phyloP scores from a whole-genome alignment of 2,888 invertebrate species.

The Trichopria drosophilae region DNA sequence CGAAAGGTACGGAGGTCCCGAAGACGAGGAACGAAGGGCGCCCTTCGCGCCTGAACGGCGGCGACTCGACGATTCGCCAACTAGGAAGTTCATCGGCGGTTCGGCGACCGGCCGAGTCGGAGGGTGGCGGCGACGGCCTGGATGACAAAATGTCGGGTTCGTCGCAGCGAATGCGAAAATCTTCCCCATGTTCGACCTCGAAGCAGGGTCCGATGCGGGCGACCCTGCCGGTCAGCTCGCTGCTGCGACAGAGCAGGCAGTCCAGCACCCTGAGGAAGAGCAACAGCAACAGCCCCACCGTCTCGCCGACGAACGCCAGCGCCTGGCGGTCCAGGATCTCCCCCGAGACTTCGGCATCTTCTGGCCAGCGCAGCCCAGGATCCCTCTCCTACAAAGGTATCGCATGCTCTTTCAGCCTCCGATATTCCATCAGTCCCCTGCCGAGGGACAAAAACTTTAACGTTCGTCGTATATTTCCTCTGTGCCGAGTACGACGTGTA shows the following conservation, averaged over 20 bases:
- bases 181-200: constrained; percentile 66
- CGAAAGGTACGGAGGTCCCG: too few species aligned
- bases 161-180: constrained; percentile 63
- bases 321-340: constrained; percentile 70
- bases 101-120: constrained; percentile 44
- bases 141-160: constrained; percentile 55
- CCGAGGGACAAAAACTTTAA: too few species aligned
- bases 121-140: too few species aligned
- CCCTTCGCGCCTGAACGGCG: too few species aligned
- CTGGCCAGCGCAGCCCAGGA: constrained; percentile 75
- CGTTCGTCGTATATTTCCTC: too few species aligned
- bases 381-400: constrained; percentile 74
- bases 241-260: constrained; percentile 69
- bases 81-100: too few species aligned
- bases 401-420: constrained; percentile 10
- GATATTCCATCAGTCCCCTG: too few species aligned
- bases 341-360: constrained; percentile 68
- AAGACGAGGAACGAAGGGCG: too few species aligned
- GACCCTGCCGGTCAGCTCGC: constrained; percentile 74
- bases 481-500: too few species aligned
- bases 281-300: constrained; percentile 69
- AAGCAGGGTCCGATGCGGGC: constrained; percentile 75
- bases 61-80: too few species aligned
- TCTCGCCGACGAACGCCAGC: constrained; percentile 66
- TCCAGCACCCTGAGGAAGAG: constrained; percentile 59